These are phyloP conservation scores for Pandemis corylana DNA, from an alignment of 2,888 invertebrate genomes.

Conservation along the genomic window DNA sequence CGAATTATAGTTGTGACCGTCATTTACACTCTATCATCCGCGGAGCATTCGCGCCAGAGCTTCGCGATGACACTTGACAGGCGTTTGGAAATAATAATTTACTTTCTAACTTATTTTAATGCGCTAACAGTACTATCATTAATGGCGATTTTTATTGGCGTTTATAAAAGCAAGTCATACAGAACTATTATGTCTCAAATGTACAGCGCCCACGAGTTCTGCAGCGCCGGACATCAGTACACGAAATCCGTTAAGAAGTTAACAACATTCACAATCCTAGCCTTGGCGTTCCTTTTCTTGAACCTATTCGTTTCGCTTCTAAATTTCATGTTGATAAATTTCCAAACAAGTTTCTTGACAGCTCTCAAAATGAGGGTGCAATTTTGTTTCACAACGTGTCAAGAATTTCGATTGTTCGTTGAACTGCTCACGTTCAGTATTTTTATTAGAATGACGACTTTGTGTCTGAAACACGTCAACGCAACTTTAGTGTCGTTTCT, in stretches of 20 bases:
- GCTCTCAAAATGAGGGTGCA: not conserved
- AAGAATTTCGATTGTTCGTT: not conserved
- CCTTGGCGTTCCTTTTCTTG: not conserved
- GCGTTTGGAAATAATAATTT: not conserved
- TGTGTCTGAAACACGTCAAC: not conserved
- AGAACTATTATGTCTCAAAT: not conserved
- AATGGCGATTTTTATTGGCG: not conserved
- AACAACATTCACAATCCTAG: not conserved
- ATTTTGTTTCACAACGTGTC: not conserved
- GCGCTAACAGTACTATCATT: not conserved
- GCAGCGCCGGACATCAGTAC: not conserved
- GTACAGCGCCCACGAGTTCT: not conserved
- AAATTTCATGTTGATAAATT: not conserved
- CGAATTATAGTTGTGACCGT: not conserved
- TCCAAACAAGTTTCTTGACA: not conserved
- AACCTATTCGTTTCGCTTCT: not conserved
- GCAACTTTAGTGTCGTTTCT: not conserved
- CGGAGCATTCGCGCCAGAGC: not conserved
- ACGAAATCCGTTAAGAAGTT: not conserved
- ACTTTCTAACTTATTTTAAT: not conserved
- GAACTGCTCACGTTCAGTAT: not conserved
- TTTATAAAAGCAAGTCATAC: not conserved
- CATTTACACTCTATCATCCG: not conserved
- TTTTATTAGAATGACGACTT: not conserved
- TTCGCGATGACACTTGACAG: not conserved